Evolutionary conservation across 2,888 invertebrate species (phyloP).

Genomic region (Chesias legatella): DNA sequence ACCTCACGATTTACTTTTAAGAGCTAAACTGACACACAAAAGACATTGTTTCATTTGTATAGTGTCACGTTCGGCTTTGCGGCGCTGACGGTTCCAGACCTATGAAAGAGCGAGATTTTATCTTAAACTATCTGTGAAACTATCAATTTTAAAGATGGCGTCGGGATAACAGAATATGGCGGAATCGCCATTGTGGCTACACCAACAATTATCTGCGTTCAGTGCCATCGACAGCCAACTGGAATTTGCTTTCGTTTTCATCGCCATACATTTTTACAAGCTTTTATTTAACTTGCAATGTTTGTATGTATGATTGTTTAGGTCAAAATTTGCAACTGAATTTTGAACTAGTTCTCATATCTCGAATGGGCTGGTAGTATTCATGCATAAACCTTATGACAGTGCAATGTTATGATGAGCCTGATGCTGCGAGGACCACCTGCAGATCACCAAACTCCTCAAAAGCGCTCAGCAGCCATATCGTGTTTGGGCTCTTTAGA

Average conservation of each 20-base stretch:
- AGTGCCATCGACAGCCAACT: constrained; percentile 45
- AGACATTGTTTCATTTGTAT: constrained; percentile 67
- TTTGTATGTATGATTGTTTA: too few species aligned
- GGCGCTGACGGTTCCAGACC: constrained; percentile 24
- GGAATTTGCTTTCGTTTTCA: constrained; percentile 39
- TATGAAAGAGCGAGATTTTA: constrained; percentile 30
- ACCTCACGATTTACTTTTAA: constrained; percentile 23
- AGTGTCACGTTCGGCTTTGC: constrained; percentile 38
- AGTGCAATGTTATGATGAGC: too few species aligned
- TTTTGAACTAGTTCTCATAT: too few species aligned
- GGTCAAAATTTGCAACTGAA: too few species aligned
- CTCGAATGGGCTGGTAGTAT: too few species aligned
- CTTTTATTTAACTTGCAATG: too few species aligned
- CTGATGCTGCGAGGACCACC: too few species aligned
- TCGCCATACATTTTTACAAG: constrained; percentile 1
- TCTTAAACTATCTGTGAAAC: constrained; percentile 27
- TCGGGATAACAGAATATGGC: constrained; percentile 15
- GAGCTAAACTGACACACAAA: constrained; percentile 56
- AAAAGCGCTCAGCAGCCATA: too few species aligned
- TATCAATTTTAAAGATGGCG: constrained; percentile 25
- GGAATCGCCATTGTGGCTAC: constrained; percentile 29
- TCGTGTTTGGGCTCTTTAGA: too few species aligned
- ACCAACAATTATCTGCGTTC: constrained; percentile 40
- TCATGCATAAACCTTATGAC: too few species aligned
- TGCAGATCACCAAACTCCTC: too few species aligned